These are phyloP conservation scores for Drosophila sordidula DNA, from an alignment of 2,888 invertebrate species.

Conservation along the genomic window DNA sequence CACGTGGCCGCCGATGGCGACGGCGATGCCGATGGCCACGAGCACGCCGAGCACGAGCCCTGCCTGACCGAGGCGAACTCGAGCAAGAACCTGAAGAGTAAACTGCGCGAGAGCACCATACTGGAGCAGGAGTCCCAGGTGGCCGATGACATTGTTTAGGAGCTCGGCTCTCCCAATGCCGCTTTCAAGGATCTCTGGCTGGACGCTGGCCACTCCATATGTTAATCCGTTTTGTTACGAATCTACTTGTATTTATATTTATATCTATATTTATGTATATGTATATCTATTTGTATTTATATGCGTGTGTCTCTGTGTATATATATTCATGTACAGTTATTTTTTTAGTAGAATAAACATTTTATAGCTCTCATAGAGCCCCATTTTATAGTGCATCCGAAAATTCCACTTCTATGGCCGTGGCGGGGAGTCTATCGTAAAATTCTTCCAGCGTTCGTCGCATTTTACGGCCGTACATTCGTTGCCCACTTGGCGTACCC, in stretches of 20 bases:
- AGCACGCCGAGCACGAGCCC: constrained; percentile 84
- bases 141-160: constrained; percentile 70
- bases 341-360: constrained; percentile 80
- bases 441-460: constrained; percentile 38
- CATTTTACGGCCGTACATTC: constrained; percentile 56
- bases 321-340: constrained; percentile 73
- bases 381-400: constrained; percentile 71
- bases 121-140: constrained; percentile 76
- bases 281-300: constrained; percentile 44
- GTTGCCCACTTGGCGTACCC: constrained; percentile 48
- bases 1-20: constrained; percentile 81
- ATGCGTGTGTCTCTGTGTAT: constrained; percentile 45
- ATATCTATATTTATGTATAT: constrained; percentile 17
- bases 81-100: constrained; percentile 69
- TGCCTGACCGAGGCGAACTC: constrained; percentile 82
- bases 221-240: constrained; percentile 65
- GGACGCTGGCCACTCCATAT: constrained; percentile 22
- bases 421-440: constrained; percentile 41
- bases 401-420: constrained; percentile 37
- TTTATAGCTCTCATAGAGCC: constrained; percentile 80
- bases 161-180: constrained; percentile 4
- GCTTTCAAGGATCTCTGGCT: constrained; percentile 62
- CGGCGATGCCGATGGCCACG: constrained; percentile 65
- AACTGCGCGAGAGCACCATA: constrained; percentile 72
- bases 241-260: constrained; percentile 57